Percentiles rank a stretch among this genome's conserved stretches.
Conservation (phyloP, 2,888 invertebrate genomes). For the Leptura quadrifasciata region DNA sequence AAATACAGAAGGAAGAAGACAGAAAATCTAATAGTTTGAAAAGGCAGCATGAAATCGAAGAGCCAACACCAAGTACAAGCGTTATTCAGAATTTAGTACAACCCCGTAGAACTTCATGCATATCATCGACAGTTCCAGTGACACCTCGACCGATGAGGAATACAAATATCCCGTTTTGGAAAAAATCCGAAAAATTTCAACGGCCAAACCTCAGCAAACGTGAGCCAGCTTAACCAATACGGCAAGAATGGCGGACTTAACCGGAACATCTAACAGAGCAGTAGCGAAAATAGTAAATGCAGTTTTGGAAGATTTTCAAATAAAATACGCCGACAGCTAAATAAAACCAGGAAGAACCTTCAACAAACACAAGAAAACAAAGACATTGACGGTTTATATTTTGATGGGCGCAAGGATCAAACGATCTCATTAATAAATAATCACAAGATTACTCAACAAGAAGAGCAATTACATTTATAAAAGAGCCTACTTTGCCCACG, state of each 20-base stretch:
- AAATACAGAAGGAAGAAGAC: constrained; percentile 32
- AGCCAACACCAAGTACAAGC: constrained; percentile 6
- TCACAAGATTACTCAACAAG: constrained; percentile 14
- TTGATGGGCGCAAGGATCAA: constrained; percentile 40
- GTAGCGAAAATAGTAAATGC: constrained; percentile 37
- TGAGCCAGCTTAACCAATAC: too few relatives aligned
- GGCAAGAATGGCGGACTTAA: too few relatives aligned
- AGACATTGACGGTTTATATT: constrained; percentile 30
- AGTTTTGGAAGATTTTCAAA: constrained; percentile 32
- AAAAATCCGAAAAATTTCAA: too few relatives aligned
- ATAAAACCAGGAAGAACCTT: constrained; percentile 21
- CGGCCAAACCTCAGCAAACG: neutral
- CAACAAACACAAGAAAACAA: constrained; percentile 26
- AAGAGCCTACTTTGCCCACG: constrained; percentile 39
- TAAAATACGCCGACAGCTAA: constrained; percentile 24
- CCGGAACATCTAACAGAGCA: constrained; percentile 38
- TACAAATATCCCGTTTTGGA: neutral
- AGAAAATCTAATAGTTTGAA: constrained; percentile 17
- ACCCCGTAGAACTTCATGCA: neutral
- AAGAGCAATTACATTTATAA: constrained; percentile 36
- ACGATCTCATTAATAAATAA: constrained; percentile 21
- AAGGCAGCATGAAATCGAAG: neutral
- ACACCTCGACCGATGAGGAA: neutral
- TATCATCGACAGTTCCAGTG: constrained; percentile 4
- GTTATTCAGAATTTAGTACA: neutral